A percentile compares a stretch with the other conserved stretches of the same genome.
These are phyloP conservation scores for Hemicrepidius hirtus DNA, from an alignment of 2,888 invertebrate genomes.

Conservation along the genomic window DNA sequence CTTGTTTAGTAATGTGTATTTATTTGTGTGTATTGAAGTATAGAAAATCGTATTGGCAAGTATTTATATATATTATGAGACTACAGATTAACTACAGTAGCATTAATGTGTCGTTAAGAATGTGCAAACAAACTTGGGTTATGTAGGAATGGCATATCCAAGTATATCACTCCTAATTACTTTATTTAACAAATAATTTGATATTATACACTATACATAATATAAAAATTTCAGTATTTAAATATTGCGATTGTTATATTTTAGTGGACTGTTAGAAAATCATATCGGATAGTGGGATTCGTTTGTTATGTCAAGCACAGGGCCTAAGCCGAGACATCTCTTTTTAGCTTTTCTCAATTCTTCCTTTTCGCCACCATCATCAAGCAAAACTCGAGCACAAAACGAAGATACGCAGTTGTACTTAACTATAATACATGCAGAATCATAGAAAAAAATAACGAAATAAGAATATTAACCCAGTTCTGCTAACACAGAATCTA, in stretches of 20 bases:
- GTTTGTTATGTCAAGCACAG: background rate
- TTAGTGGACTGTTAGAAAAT: slow-evolving; percentile 10
- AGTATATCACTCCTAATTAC: slow-evolving; percentile 6
- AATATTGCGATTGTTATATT: background rate
- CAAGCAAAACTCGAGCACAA: slow-evolving; percentile 17
- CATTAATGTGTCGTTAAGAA: slow-evolving; percentile 5
- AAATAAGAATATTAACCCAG: slow-evolving; percentile 76
- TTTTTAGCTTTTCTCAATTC: background rate
- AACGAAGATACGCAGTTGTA: slow-evolving; percentile 3
- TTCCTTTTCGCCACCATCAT: background rate
- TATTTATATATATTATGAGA: slow-evolving; percentile 25
- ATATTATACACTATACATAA: slow-evolving; percentile 31
- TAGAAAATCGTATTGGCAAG: slow-evolving; percentile 26
- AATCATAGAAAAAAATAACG: background rate
- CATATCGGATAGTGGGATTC: background rate
- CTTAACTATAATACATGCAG: background rate
- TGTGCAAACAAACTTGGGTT: slow-evolving; percentile 15
- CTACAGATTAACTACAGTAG: slow-evolving; percentile 13
- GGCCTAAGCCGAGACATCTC: background rate
- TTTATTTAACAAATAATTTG: slow-evolving; percentile 13
- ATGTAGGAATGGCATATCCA: slow-evolving; percentile 15
- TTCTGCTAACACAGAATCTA: slow-evolving; percentile 90
- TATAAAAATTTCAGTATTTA: slow-evolving; percentile 23
- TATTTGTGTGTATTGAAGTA: background rate
- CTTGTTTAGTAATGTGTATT: too few relatives aligned